Base-by-base conservation (phyloP, 35 echinoderm and acorn worm genomes). In the Lytechinus pictus region DNA sequence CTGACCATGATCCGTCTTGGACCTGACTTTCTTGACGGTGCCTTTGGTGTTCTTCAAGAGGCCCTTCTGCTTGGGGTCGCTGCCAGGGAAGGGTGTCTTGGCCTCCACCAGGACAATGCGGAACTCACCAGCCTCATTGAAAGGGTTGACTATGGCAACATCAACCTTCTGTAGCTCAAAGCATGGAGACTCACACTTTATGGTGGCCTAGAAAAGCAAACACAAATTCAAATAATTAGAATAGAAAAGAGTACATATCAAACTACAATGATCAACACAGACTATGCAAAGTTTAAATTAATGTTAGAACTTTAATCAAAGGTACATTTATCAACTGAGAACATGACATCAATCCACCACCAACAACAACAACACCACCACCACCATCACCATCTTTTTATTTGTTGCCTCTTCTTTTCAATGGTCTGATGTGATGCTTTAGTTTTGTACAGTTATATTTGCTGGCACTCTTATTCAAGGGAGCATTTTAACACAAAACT, bases 1-100 rank as follows among this genome's bases (percentile, higher is more conserved):
- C 96, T 97, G 98, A 9, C 98, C 98, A 92, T 99, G 97, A 54
- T 99, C 98, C 55, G 96, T 88, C 96, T 97, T 97, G 33, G 98
- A 99, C 61, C 95, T 94, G n/a, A 99, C 97, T 61, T 95, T 99
- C 95, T 97, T 99, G 44, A 94, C 88, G 44, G 92, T 52, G 24
- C 96, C 95, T 21, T 96, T 96, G 87, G 87, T 94, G 28, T 94
- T 86, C 93, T 96, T 97, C 89, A 97, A 79, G 53, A 92, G 54
- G 28, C 95, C 91, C 54, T 97, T 98, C 60, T 94, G 86, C 27
- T 13, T 96, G 19, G 95, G 53, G 10, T 94, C 86, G 24, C 89
- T 72, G 27, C 95, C 96, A 51, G 96, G 96, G 87, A 96, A 97
- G 24, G 96, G 93, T 10, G 95, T 86, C 29, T 96, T 97, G 33